These are phyloP conservation scores for Strigops habroptila DNA, from an alignment of 2,113 vertebrate genomes.

Conservation along the genomic window DNA sequence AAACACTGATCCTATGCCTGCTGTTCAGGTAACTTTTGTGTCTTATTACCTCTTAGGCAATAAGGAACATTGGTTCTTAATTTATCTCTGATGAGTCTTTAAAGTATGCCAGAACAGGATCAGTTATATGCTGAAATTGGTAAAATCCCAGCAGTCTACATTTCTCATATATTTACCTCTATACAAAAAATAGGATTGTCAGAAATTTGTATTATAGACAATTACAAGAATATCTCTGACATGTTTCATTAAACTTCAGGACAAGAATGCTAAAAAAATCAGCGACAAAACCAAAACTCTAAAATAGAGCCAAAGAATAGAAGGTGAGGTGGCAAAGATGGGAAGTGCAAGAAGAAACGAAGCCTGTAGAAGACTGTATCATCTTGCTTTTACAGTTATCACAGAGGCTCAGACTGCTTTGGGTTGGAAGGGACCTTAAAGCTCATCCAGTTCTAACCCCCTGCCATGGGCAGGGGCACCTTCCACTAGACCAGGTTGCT, in stretches of 20 bases:
- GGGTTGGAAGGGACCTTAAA: too few species aligned
- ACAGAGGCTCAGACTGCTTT: too few species aligned
- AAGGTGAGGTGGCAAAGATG: not conserved
- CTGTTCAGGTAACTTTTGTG: not conserved
- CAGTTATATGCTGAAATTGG: not conserved
- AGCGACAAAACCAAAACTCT: not conserved
- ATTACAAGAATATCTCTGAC: not conserved
- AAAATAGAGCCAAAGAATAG: not conserved
- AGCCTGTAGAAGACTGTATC: too few species aligned
- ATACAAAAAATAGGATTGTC: not conserved
- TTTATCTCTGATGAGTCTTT: not conserved
- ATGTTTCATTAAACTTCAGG: not conserved
- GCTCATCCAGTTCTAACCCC: too few species aligned
- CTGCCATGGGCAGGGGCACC: too few species aligned
- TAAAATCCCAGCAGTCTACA: not conserved
- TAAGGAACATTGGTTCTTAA: not conserved
- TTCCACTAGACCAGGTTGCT: too few species aligned
- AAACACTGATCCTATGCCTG: not conserved
- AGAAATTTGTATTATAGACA: not conserved
- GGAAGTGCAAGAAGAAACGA: not conserved
- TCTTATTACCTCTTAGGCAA: not conserved
- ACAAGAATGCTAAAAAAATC: not conserved
- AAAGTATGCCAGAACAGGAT: not conserved
- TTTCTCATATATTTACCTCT: not conserved
- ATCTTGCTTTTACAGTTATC: not conserved